phyloP scores from a whole-genome alignment of 2,888 invertebrate species.

The Dendrolimus houi region DNA sequence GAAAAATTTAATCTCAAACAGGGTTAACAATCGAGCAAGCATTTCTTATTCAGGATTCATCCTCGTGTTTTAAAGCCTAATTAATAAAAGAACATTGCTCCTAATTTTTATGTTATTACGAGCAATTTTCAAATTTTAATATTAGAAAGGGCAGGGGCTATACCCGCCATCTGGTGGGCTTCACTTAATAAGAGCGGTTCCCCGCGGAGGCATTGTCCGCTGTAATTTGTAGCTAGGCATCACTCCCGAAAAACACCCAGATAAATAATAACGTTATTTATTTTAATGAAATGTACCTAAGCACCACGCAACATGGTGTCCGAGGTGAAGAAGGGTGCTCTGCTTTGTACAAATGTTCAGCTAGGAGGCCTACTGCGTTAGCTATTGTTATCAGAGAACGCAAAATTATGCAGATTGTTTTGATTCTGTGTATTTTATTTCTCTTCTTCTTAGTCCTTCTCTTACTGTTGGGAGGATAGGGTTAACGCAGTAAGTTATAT shows the following conservation, averaged over 20 bases:
- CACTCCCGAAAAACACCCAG: constrained; percentile 56
- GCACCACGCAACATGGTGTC: constrained; percentile 18
- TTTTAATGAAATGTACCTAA: constrained; percentile 54
- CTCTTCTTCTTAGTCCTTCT: no score
- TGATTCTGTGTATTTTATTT: no score
- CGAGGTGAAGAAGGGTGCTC: constrained; percentile 4
- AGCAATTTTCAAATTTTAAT: neutral
- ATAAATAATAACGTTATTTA: constrained; percentile 70
- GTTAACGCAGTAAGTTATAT: no score
- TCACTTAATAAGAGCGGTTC: constrained; percentile 51
- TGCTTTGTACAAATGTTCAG: neutral
- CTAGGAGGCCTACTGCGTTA: constrained; percentile 5
- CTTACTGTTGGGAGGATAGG: no score
- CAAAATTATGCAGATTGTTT: neutral
- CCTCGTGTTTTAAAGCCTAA: neutral
- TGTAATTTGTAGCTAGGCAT: constrained; percentile 69
- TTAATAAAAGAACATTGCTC: neutral
- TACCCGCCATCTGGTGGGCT: constrained; percentile 58
- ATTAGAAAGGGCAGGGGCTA: constrained; percentile 13
- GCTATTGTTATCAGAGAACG: neutral
- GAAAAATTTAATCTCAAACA: no score
- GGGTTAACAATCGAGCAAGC: no score
- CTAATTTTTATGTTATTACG: neutral
- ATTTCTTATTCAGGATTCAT: no score
- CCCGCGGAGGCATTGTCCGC: constrained; percentile 68